A percentile compares a stretch with the other conserved stretches of the same genome.
These are phyloP conservation scores for Andrena flavipes DNA, from an alignment of 2,888 invertebrate genomes.

Conservation along the genomic window DNA sequence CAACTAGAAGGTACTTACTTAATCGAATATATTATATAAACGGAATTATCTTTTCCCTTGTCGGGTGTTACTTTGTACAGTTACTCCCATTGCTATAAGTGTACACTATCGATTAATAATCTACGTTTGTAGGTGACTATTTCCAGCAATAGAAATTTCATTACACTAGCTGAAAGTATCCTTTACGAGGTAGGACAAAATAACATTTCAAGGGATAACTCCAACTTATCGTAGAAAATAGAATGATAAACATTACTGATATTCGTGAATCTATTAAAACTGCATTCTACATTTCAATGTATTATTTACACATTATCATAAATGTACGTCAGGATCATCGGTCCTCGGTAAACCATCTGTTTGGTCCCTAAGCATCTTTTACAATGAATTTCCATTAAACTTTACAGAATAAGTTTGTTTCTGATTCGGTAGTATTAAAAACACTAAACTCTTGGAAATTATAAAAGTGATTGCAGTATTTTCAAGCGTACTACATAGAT, in stretches of 20 bases:
- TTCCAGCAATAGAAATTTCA: neutral
- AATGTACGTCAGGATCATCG: conserved; percentile 83
- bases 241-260: neutral
- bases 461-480: neutral
- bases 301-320: conserved; percentile 64
- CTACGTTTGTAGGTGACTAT: neutral
- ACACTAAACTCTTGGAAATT: neutral
- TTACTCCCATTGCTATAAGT: neutral
- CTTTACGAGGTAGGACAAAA: conserved; percentile 18
- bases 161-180: neutral
- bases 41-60: neutral
- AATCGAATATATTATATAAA: conserved; percentile 15
- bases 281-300: neutral
- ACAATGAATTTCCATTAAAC: conserved; percentile 29
- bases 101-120: neutral
- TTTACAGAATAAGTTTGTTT: neutral
- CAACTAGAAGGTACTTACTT: conserved; percentile 38
- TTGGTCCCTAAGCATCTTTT: conserved; percentile 81
- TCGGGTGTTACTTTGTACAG: conserved; percentile 21
- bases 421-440: neutral
- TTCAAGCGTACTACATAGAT: too few relatives aligned
- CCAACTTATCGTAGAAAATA: neutral
- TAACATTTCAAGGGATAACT: conserved; percentile 8
- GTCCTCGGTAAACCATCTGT: conserved; percentile 78
- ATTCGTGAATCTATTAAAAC: neutral